Conservation (phyloP, 2,113 vertebrate genomes). For the Corythornis madagascariensis region DNA sequence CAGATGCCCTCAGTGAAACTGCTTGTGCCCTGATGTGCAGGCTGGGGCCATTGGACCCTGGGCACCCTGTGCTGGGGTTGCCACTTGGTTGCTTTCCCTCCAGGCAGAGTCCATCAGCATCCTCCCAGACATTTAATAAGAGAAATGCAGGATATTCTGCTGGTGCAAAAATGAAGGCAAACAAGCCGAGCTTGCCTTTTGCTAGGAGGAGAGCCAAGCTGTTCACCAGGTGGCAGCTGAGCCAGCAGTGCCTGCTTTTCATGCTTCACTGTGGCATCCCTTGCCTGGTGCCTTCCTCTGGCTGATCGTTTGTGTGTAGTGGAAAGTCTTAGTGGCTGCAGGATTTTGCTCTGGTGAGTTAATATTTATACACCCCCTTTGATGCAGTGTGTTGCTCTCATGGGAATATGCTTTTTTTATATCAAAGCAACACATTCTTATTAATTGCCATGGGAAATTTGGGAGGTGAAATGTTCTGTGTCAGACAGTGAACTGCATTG, state of each 20-base stretch:
- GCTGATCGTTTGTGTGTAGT: neutral
- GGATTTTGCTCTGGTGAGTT: neutral
- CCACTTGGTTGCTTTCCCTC: neutral
- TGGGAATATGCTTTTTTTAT: neutral
- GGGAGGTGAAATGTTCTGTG: neutral
- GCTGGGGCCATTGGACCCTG: accelerated
- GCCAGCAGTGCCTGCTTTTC: neutral
- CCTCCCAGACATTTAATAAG: neutral
- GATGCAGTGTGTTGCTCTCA: neutral
- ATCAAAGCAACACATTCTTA: neutral
- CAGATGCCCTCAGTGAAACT: neutral
- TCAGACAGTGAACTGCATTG: neutral
- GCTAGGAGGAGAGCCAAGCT: neutral
- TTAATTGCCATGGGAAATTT: neutral
- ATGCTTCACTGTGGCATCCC: neutral
- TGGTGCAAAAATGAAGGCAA: neutral
- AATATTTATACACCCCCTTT: neutral
- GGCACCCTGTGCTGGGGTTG: neutral
- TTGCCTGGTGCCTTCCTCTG: neutral
- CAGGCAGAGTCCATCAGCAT: neutral
- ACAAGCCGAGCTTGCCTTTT: neutral
- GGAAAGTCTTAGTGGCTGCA: neutral
- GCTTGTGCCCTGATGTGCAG: accelerated
- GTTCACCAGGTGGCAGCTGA: neutral
- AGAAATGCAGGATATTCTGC: neutral